phyloP scores from a whole-genome alignment of 2,113 vertebrate species.

The Pachyramphus minor region DNA sequence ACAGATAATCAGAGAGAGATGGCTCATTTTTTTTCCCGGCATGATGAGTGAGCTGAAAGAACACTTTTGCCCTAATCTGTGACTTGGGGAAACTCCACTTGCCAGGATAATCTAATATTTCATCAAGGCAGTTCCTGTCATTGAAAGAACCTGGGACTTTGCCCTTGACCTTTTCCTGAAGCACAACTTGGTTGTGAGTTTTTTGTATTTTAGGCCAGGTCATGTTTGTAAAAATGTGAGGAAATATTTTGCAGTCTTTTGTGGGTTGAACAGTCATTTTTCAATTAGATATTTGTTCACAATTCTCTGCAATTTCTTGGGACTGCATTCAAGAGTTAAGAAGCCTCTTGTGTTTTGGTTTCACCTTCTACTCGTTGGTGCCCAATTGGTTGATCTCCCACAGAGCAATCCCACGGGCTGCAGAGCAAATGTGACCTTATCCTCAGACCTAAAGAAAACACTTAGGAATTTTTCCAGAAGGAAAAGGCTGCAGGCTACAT shows the following conservation, averaged over 20 bases:
- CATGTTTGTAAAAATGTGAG: background rate
- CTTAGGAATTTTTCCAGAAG: background rate
- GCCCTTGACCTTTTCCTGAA: background rate
- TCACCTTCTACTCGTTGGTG: background rate
- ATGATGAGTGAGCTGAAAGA: background rate
- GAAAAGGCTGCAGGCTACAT: background rate
- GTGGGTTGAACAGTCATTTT: background rate
- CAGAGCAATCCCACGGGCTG: background rate
- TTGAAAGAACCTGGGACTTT: background rate
- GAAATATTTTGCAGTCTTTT: background rate
- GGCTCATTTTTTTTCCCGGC: background rate
- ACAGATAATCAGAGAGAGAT: background rate
- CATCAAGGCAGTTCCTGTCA: background rate
- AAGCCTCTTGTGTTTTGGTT: background rate
- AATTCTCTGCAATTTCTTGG: background rate
- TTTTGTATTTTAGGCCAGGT: background rate
- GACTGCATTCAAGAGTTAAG: background rate
- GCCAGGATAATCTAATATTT: background rate
- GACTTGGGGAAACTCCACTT: background rate
- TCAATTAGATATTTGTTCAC: background rate
- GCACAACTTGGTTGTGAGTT: fast-evolving
- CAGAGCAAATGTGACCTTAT: background rate
- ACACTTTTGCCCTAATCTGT: background rate
- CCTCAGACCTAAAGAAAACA: background rate
- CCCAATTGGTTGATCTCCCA: background rate